These are phyloP conservation scores for Chlorodrepanis virens DNA, from an alignment of 2,113 vertebrate genomes.

Conservation along the genomic window DNA sequence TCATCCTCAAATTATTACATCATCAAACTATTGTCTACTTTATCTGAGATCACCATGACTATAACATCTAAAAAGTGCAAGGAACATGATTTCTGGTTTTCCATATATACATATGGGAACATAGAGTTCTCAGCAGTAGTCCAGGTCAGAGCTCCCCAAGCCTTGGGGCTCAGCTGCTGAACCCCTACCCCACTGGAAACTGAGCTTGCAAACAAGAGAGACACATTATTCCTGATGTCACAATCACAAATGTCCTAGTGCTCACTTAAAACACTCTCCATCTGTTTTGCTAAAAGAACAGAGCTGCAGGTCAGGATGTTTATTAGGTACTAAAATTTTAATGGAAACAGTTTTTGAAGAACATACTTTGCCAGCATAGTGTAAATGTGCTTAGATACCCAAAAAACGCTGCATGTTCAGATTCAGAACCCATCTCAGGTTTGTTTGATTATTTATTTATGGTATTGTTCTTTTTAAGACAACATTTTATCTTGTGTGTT, in stretches of 20 bases:
- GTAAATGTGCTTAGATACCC: not conserved
- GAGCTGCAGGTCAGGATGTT: constrained; percentile 33
- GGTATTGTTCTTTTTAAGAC: not conserved
- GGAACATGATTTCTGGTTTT: not conserved
- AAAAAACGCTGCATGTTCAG: not conserved
- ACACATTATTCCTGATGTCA: not conserved
- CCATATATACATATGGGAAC: not conserved
- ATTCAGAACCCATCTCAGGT: constrained; percentile 5
- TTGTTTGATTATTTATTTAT: constrained; percentile 26
- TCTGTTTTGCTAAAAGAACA: constrained; percentile 31
- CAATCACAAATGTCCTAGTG: constrained; percentile 4
- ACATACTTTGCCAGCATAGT: not conserved
- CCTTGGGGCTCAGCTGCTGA: not conserved
- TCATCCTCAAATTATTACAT: not conserved
- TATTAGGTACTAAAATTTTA: constrained; percentile 54
- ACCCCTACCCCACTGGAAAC: not conserved
- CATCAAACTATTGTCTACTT: not conserved
- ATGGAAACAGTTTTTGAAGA: constrained; percentile 23
- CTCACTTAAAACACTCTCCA: not conserved
- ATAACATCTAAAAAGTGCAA: not conserved
- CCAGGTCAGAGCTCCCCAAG: not conserved
- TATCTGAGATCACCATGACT: not conserved
- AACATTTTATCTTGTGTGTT: not conserved
- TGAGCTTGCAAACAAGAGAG: not conserved
- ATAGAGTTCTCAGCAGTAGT: not conserved